Conservation (phyloP, 1,140 invertebrate genomes). For the Musca vetustissima region DNA sequence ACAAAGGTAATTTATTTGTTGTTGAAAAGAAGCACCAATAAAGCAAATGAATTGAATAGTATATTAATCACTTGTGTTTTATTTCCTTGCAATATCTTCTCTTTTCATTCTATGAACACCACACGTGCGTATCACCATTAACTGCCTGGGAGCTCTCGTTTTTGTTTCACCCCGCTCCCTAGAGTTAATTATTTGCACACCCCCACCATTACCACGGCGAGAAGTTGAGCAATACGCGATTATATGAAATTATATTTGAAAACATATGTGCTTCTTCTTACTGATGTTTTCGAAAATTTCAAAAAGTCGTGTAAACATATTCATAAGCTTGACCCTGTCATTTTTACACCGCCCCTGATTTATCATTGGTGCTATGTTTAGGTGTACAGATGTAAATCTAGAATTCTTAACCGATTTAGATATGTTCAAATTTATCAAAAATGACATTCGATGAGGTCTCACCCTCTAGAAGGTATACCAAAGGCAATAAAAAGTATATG, state of each 20-base stretch:
- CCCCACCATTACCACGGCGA: too few species aligned
- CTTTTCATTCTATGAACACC: too few species aligned
- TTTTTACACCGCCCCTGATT: slow-evolving; percentile 47
- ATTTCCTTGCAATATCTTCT: too few species aligned
- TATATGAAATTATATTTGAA: slow-evolving; percentile 33
- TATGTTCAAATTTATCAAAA: slow-evolving; percentile 53
- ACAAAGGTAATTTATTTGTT: too few species aligned
- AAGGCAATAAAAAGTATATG: slow-evolving; percentile 58
- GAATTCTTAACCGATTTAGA: slow-evolving; percentile 58
- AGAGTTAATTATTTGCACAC: too few species aligned
- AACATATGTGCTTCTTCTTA: slow-evolving; percentile 51
- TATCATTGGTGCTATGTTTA: slow-evolving; percentile 55
- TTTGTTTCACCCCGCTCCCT: too few species aligned
- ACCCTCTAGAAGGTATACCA: slow-evolving; percentile 47
- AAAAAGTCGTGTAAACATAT: slow-evolving; percentile 38
- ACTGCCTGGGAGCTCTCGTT: too few species aligned
- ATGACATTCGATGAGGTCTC: slow-evolving; percentile 51
- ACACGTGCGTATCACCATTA: too few species aligned
- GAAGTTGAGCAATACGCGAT: slow-evolving; percentile 48
- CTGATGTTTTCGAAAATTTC: slow-evolving; percentile 60
- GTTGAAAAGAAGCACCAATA: too few species aligned
- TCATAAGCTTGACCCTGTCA: slow-evolving; percentile 44
- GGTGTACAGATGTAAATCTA: slow-evolving; percentile 52
- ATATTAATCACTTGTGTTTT: too few species aligned
- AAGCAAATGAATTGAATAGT: too few species aligned